Conservation (phyloP, 92 coral and sea anemone genomes). For the Epizoanthus fatuus region DNA sequence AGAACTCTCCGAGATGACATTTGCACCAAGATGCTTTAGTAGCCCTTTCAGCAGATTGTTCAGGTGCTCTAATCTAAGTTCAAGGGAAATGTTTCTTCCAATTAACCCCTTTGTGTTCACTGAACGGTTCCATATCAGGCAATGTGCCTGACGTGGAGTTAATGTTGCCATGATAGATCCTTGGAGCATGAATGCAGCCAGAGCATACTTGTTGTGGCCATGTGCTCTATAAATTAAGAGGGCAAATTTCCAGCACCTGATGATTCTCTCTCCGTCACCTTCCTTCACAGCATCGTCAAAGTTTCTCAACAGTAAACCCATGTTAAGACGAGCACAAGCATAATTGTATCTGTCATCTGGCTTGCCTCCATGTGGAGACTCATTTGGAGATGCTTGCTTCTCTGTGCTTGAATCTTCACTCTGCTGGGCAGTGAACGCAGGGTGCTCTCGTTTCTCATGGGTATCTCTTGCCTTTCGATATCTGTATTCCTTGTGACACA, state of each 20-base stretch:
- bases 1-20: slow-evolving; percentile 6
- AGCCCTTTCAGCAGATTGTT: slow-evolving; percentile 32
- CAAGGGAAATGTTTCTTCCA: slow-evolving; percentile 66
- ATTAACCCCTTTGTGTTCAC: slow-evolving; percentile 61
- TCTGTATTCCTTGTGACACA: slow-evolving; percentile 64
- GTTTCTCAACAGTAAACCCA: slow-evolving; percentile 65
- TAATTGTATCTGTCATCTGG: slow-evolving; percentile 69
- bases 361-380: not conserved
- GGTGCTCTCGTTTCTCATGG: slow-evolving; percentile 57
- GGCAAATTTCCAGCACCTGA: slow-evolving; percentile 68
- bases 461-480: slow-evolving; percentile 61
- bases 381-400: not conserved
- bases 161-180: slow-evolving; percentile 33
- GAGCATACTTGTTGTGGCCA: slow-evolving; percentile 73
- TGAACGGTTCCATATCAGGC: slow-evolving; percentile 68
- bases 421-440: not conserved
- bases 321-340: slow-evolving; percentile 48
- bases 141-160: slow-evolving; percentile 60
- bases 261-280: slow-evolving; percentile 73
- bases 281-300: slow-evolving; percentile 83
- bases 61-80: slow-evolving; percentile 50
- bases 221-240: slow-evolving; percentile 51
- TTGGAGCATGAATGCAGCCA: slow-evolving; percentile 69
- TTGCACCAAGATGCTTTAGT: slow-evolving; percentile 36
- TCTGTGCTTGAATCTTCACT: not conserved